Evolutionary conservation across 2,888 invertebrate genomes (phyloP), one percentile per base, ranked within the genome.

Genomic region (Empis livida): DNA sequence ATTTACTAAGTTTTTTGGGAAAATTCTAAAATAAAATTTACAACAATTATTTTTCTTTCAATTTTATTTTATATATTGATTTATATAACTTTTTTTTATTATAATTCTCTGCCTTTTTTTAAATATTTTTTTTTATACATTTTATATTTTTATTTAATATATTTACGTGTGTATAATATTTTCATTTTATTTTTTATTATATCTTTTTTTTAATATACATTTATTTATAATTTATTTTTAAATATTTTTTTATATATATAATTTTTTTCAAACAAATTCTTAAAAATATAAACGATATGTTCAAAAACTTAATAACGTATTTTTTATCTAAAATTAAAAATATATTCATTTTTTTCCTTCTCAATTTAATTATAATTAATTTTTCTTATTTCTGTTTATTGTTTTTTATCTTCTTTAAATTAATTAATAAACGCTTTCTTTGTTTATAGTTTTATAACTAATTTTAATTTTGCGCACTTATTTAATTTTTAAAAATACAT

Each of bases 281-380:
- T 46, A 44, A 51, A 51, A 51, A 51, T 49, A 48, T 49, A 51
- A 51, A 51, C 51, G 51, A 51, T 51, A 51, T 51, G 51, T 49
- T 42, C 47, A 49, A 51, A 43, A 51, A 49, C 45, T 49, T 46
- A 51, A 51, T 49, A 51, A 48, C 46, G 46, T 51, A 49, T 47
- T 15, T 35, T 3, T n/a, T n/a, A n/a, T 35, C n/a, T 35, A n/a
- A n/a, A 35, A 35, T 35, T n/a, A 43, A 38, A 43, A 43, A 46
- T 43, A 46, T 46, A 27, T 43, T 20, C 13, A n/a, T 32, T 41
- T 20, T 20, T 45, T 32, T 32, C 16, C 13, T 17, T 16, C 6
- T 17, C 9, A 32, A 13, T 10, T 13, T 10, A 32, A 32, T 13
- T 13, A 6, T 32, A 32, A 32, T 32, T 32, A 32, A 32, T 5